Conservation (phyloP, 1,140 invertebrate species). For the Harpegnathos saltator region DNA sequence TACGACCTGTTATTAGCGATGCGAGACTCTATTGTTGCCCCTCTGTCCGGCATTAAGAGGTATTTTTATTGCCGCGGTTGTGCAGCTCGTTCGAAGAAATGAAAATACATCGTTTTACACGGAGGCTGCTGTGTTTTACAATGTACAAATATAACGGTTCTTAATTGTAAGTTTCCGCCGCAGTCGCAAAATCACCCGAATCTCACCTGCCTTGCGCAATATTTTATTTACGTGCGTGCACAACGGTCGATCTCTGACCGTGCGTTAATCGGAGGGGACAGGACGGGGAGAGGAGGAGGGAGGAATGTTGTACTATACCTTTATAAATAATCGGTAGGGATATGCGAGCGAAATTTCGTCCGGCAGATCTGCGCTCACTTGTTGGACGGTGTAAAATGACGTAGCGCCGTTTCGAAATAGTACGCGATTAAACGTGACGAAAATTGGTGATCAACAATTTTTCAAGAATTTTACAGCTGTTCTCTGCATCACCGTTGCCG, state of each 20-base stretch:
- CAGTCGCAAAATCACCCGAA: neutral
- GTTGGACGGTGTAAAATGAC: conserved; percentile 25
- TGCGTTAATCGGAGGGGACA: too few relatives aligned
- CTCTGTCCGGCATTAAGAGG: conserved; percentile 23
- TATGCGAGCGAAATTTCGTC: neutral
- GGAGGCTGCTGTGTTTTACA: neutral
- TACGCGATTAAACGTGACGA: conserved; percentile 34
- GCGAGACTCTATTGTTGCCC: conserved; percentile 44
- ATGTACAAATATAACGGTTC: conserved; percentile 35
- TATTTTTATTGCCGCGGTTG: conserved; percentile 36
- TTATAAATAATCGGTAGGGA: conserved; percentile 23
- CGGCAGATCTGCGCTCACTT: neutral
- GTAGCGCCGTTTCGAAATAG: conserved; percentile 7
- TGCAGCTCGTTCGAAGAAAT: conserved; percentile 40
- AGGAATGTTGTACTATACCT: conserved; percentile 6
- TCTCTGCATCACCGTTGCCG: conserved; percentile 33
- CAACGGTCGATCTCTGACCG: neutral
- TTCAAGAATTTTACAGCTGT: conserved; percentile 56
- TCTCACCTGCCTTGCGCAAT: neutral
- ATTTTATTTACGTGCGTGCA: neutral
- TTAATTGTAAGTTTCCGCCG: neutral
- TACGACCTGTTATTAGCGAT: conserved; percentile 49
- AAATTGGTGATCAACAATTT: conserved; percentile 54
- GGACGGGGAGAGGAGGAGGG: neutral
- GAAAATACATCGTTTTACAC: conserved; percentile 31